These are phyloP conservation scores for Ormia ochracea DNA, from an alignment of 2,888 invertebrate species.

Conservation along the genomic window DNA sequence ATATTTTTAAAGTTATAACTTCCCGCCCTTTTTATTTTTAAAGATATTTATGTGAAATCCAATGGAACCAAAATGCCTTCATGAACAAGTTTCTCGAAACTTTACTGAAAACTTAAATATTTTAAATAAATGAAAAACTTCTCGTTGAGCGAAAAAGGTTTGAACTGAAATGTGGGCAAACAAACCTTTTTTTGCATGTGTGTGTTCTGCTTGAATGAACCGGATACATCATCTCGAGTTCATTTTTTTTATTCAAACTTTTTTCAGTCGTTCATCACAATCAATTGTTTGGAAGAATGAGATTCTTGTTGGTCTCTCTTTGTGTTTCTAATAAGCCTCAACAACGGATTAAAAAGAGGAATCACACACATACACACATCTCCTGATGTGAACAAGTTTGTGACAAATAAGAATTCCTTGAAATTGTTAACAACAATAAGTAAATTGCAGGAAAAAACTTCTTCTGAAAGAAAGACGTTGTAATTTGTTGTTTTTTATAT, in stretches of 20 bases:
- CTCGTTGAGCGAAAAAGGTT: neutral
- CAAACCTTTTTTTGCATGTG: neutral
- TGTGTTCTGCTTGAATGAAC: slow-evolving; percentile 56
- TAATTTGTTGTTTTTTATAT: too few relatives aligned
- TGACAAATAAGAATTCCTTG: neutral
- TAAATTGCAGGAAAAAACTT: neutral
- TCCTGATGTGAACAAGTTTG: neutral
- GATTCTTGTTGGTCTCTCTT: slow-evolving; percentile 15
- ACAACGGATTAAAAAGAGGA: neutral
- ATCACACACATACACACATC: neutral
- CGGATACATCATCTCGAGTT: slow-evolving; percentile 61
- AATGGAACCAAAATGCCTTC: neutral
- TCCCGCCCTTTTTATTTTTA: neutral
- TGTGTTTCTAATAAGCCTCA: neutral
- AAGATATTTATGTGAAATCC: neutral
- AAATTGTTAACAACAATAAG: neutral
- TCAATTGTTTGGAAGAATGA: slow-evolving; percentile 58
- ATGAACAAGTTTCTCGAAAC: neutral
- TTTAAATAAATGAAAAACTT: neutral
- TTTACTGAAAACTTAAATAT: neutral
- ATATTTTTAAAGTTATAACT: neutral
- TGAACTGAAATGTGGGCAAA: neutral
- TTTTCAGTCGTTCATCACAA: slow-evolving; percentile 16
- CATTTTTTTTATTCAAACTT: neutral
- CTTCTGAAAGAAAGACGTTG: neutral